Base-by-base conservation (phyloP, 2,113 vertebrate genomes). In the Glareola pratincola region DNA sequence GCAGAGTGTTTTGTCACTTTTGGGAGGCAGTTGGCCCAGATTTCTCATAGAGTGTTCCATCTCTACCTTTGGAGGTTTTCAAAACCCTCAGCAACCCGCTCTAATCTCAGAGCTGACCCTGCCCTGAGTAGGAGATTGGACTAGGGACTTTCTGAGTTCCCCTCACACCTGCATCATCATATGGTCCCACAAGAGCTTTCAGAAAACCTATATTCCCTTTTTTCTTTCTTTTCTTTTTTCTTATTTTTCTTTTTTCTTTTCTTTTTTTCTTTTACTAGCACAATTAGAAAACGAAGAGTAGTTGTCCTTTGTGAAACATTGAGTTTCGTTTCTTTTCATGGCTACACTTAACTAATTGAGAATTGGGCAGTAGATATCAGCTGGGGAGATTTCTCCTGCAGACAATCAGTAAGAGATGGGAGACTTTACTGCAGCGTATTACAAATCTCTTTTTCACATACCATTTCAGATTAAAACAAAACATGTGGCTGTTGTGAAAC, bases 401-500 rank as follows among this genome's bases (percentile, higher is more conserved):
- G 22, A 9, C 22, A 66, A 27, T 54, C 14, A 12, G 3, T 45
- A 64, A 67, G 21, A 62, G 7, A 36, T 32, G 5, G 4, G 9
- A 53, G 20, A 27, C 8, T 56, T 76, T 15, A 20, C 20, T 34
- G 47, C 32, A 62, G 3, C 50, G 8, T 50, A 8, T 59, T 83
- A 22, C 12, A 62, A 48, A 84, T 56, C 6, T 68, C 10, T 34
- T 56, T 51, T 27, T 29, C 27, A 23, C 22, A 6, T 47, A 18
- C 10, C 3, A 8, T 73, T 86, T 66, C 59, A 76, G 34, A 22
- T 72, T 39, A 1, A 32, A 53, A 5, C 5, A 21, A 15, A 29
- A 5, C 3, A 23, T 30, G 0, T 1, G 12, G 5, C 9, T 63
- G 1, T 45, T 72, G 30, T 64, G 43, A 6, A 75, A 22, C 10